Percentiles rank a stretch among this genome's conserved stretches.
These are phyloP conservation scores for Porites australiensis DNA, from an alignment of 64 coral and sea anemone species.

Conservation along the genomic window DNA sequence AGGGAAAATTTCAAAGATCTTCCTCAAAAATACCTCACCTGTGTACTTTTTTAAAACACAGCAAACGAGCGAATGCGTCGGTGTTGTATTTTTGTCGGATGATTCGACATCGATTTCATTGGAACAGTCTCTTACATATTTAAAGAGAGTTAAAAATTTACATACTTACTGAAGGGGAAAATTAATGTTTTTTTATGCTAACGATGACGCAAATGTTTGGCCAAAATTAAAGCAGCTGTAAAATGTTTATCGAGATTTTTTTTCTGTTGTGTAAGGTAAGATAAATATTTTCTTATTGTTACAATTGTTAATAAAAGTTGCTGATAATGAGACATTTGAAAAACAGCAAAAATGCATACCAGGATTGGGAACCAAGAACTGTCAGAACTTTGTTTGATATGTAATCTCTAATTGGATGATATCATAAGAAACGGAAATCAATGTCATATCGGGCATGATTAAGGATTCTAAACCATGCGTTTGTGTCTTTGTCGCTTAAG, in stretches of 20 bases:
- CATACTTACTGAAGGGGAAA: constrained; percentile 29
- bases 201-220: constrained; percentile 31
- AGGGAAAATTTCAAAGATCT: background rate
- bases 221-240: background rate
- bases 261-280: no score
- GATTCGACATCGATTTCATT: constrained; percentile 3
- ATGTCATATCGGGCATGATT: no score
- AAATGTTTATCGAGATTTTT: background rate
- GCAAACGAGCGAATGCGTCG: background rate
- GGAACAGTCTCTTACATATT: constrained; percentile 38
- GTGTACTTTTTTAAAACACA: background rate
- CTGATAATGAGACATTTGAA: no score
- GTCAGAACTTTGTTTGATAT: no score
- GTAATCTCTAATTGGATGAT: no score
- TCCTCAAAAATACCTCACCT: background rate
- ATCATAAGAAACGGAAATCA: no score
- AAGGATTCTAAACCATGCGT: no score
- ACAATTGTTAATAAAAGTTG: no score
- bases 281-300: no score
- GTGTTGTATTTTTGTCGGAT: background rate
- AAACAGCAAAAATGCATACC: no score
- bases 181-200: constrained; percentile 19
- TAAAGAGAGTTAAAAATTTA: constrained; percentile 19
- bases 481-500: no score
- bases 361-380: no score